These are phyloP conservation scores for Chaetophractus vellerosus DNA, from an alignment of 2,797 vertebrate genomes.

Conservation along the genomic window DNA sequence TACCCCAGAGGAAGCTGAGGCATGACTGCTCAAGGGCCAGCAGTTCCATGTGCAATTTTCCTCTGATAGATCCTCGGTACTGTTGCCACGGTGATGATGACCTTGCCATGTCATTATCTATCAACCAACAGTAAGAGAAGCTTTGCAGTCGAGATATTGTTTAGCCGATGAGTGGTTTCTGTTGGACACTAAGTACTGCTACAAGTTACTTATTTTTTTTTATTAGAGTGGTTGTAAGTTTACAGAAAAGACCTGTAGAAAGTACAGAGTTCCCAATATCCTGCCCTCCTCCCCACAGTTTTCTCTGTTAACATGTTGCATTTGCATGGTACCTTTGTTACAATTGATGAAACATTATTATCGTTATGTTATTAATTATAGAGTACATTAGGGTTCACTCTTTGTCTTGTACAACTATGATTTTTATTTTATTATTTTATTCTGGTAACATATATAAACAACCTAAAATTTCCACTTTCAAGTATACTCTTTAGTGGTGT, in stretches of 20 bases:
- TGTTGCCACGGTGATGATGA: conserved; percentile 92
- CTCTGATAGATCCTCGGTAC: conserved; percentile 87
- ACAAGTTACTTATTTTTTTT: conserved; percentile 79
- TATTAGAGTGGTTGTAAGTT: too few relatives aligned
- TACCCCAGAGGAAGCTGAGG: conserved; percentile 91
- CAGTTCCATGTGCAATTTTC: conserved; percentile 91
- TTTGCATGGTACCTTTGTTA: too few relatives aligned
- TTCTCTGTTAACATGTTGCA: too few relatives aligned
- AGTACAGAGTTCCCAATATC: too few relatives aligned
- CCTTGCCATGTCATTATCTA: conserved; percentile 89
- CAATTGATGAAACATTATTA: too few relatives aligned
- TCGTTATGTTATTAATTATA: too few relatives aligned
- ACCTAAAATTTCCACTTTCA: too few relatives aligned
- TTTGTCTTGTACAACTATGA: neutral
- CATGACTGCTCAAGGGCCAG: conserved; percentile 86
- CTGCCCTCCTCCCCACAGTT: too few relatives aligned
- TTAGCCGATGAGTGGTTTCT: conserved; percentile 87
- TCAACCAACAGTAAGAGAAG: conserved; percentile 91
- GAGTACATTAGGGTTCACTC: too few relatives aligned
- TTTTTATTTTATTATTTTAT: neutral
- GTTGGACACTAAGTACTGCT: conserved; percentile 91
- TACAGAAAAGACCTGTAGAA: too few relatives aligned
- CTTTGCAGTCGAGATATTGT: conserved; percentile 90
- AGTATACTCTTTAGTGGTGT: too few relatives aligned
- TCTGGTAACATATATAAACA: too few relatives aligned